Evolutionary conservation across 2,113 vertebrate species (phyloP).

Genomic region (Callocephalon fimbriatum): DNA sequence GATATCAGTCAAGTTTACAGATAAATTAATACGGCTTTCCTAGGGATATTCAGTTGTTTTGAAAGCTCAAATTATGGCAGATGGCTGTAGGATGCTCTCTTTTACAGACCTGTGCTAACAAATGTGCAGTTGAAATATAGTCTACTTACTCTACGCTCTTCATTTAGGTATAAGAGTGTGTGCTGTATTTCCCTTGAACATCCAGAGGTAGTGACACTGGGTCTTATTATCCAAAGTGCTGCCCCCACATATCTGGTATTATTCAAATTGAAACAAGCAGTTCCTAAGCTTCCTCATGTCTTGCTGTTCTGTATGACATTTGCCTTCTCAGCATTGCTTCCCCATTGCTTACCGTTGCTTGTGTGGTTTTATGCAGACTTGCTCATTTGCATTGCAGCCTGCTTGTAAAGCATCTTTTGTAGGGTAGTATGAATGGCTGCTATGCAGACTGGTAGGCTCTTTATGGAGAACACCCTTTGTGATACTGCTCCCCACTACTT

Average conservation of each 20-base stretch:
- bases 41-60: not conserved
- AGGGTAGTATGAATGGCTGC: not conserved
- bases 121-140: not conserved
- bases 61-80: not conserved
- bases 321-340: not conserved
- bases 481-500: not conserved
- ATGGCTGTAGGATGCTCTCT: not conserved
- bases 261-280: not conserved
- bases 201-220: fast-evolving
- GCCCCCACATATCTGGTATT: not conserved
- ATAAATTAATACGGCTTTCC: not conserved
- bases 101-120: not conserved
- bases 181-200: not conserved
- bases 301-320: not conserved
- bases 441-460: not conserved
- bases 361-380: not conserved
- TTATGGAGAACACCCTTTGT: not conserved
- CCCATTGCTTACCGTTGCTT: fast-evolving
- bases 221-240: fast-evolving
- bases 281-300: not conserved
- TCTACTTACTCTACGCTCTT: not conserved
- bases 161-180: not conserved
- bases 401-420: not conserved
- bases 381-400: not conserved
- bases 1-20: not conserved